These are phyloP conservation scores for Epinephelus coioides DNA, from an alignment of 2,797 vertebrate genomes.

Conservation along the genomic window DNA sequence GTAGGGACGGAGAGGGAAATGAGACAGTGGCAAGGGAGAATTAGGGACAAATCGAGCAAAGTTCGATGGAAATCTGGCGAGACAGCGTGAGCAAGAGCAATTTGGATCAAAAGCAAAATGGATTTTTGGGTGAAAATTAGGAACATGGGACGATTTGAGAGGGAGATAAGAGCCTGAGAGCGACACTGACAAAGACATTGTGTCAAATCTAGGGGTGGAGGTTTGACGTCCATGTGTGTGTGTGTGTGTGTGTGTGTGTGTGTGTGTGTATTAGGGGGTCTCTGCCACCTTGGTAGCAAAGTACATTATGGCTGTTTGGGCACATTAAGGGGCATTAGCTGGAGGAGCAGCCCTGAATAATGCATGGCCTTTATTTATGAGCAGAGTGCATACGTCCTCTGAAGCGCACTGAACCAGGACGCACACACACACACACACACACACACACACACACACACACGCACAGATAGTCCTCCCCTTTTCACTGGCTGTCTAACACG, in stretches of 20 bases:
- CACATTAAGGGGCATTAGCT: constrained; percentile 81
- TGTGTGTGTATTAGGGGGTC: constrained; percentile 36
- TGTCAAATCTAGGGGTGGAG: constrained; percentile 29
- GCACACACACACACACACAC: constrained; percentile 15
- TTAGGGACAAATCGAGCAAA: constrained; percentile 27
- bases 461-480: constrained; percentile 1
- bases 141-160: constrained; percentile 45
- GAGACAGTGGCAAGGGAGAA: neutral
- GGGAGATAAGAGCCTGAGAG: constrained; percentile 52
- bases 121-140: constrained; percentile 49
- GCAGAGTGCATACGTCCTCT: constrained; percentile 71
- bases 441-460: constrained; percentile 26
- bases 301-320: constrained; percentile 80
- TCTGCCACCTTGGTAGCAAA: constrained; percentile 66
- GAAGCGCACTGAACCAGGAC: constrained; percentile 56
- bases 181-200: constrained; percentile 39
- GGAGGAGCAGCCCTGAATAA: constrained; percentile 79
- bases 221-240: constrained; percentile 23
- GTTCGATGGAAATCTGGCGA: constrained; percentile 31
- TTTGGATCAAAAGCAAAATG: constrained; percentile 56
- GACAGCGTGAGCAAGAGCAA: constrained; percentile 6
- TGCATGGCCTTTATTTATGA: constrained; percentile 79
- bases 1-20: neutral
- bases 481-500: neutral
- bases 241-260: constrained; percentile 26